Base-by-base conservation (phyloP, 2,797 vertebrate genomes). In the Artibeus jamaicensis region DNA sequence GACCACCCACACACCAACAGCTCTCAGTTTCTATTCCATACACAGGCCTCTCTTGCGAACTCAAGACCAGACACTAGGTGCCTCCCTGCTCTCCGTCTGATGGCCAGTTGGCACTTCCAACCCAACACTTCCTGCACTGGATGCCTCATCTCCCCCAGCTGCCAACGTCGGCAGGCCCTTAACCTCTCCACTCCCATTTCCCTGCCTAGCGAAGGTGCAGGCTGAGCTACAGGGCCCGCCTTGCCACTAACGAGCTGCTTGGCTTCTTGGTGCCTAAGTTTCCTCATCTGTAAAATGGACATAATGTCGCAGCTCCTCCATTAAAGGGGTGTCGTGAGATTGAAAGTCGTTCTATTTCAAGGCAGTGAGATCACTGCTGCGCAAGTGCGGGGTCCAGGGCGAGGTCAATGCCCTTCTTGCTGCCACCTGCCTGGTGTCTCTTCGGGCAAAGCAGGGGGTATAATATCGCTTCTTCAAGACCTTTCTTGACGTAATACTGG, bases 301-400 rank as follows among this genome's bases (percentile, higher is more conserved):
- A 19, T 2, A 10, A 11, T 6, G 3, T 1, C 37, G 7, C 34
- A 42, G 32, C 67, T 10, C 22, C 3, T 7, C 2, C 0, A 1
- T 19, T 5, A 2, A 1, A 37, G 48, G 18, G 50, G 5, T 37
- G 39, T 9, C 37, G 29, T 55, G 76, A 16, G 44, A 34, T 9
- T 0, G 4, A 16, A 29, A 4, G 24, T 11, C 14, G 9, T 9
- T 59, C 0, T 12, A n/a, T 18, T 22, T n/a, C 50, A 1, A 14
- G 57, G 29, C 62, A n/a, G 48, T 0, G 46, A 55, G 9, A 9
- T 4, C 14, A 1, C 42, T 16, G 37, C 22, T 3, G 42, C 0
- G 21, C 22, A 19, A 2, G 50, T 3, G 62, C 32, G 6, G 37
- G 26, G 84, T 7, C 26, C 26, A 11, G 18, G 0, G 32, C 6